Base-by-base conservation (phyloP, 2,797 vertebrate genomes). In the Nyctibius grandis region DNA sequence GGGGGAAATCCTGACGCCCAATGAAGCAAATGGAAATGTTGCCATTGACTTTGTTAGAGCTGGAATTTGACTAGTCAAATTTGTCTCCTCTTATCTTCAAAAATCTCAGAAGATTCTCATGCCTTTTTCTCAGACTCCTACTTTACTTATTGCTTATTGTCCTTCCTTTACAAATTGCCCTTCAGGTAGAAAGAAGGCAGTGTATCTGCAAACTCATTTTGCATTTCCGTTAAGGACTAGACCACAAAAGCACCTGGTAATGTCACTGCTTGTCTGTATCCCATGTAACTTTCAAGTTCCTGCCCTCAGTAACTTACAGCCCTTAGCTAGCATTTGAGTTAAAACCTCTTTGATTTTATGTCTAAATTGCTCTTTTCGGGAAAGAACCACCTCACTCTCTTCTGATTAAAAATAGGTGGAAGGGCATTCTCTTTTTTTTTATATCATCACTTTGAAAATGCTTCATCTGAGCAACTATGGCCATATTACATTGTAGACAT, bases 231-330 rank as follows among this genome's bases (percentile, higher is more conserved):
- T 69, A 44, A 45, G 4, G 29, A 34, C 33, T 40, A 82, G 68
- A 82, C 6, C 8, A 54, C 33, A 64, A 85, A 17, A 33, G 7
- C 2, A 53, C 12, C 60, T 42, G 9, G 10, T 45, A 64, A 57
- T 38, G 36, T 31, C 0, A 0, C 17, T 78, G 15, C 33, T 74
- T 18, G 11, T 44, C 56, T 77, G 5, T 22, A 50, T n/a, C 12
- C 44, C 15, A 16, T 4, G 15, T 19, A 80, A 51, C 38, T 59
- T 54, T 74, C 33, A 77, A 48, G 65, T 40, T 81, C 23, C 47
- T 70, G 10, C 47, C 18, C 15, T 57, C 47, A 22, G 8, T 57
- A 79, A 73, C 13, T 65, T 60, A 86, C 3, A 64, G 13, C 1
- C 17, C 13, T 73, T 40, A 65, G 38, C 15, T 33, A 86, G 22